Evolutionary conservation across 2,113 vertebrate species (phyloP), one percentile per base, ranked within the genome.

Genomic region (Saimiri boliviensis): DNA sequence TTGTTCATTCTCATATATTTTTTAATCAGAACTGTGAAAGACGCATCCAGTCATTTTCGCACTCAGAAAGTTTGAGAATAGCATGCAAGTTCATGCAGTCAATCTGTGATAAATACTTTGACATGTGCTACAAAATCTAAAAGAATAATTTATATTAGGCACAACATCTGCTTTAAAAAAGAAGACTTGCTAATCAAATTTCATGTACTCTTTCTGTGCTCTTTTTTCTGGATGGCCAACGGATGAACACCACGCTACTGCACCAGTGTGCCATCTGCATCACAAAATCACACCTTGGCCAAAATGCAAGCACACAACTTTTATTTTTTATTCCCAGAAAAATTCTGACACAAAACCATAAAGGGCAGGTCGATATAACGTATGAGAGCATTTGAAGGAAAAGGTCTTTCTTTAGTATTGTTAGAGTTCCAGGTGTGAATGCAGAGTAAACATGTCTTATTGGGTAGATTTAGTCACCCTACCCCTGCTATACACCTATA

Each of bases 61-160:
- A 93, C 71, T 91, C 42, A 89, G 66, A 94, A 95, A 81, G 21
- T 80, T 96, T 93, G 25, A 32, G 84, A 93, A 95, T 54, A 80
- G 25, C 80, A 95, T 92, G 70, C 93, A 97, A 94, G 96, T 97
- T 95, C 86, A 92, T 92, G 92, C 86, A 90, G 91, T 97, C 97
- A 92, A 97, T 97, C 92, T 97, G 86, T 94, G 94, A 94, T 97
- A 95, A 97, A 96, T 94, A 91, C 86, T 93, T 73, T 54, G 93
- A 66, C 89, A 94, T 97, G 95, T 94, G 93, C 77, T 95, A 97
- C 90, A 93, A 84, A 97, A 89, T 95, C 89, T 92, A 94, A 95
- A 96, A 89, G 76, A 95, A 96, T 97, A 97, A 97, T 94, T 97
- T 96, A 87, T 94, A 93, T 91, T 37, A 86, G 86, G 90, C 49